These are phyloP conservation scores for Fopius arisanus DNA, from an alignment of 1,140 invertebrate species.

Conservation along the genomic window DNA sequence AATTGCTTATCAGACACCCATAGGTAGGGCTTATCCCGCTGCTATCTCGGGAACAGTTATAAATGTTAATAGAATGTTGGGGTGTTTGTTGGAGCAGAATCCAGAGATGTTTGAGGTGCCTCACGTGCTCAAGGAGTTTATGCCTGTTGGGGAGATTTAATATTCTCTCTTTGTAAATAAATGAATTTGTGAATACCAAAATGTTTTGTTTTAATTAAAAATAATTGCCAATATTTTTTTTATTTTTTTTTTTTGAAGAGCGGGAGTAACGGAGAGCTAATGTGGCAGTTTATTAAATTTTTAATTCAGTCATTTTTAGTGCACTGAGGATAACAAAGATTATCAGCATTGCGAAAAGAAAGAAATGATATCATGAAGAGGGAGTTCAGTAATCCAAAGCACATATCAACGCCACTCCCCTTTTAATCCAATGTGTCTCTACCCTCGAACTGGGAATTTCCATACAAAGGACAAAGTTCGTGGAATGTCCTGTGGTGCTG, in stretches of 20 bases:
- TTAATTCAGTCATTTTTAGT: too few species aligned
- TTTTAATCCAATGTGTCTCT: conserved; percentile 78
- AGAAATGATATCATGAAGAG: neutral
- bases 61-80: conserved; percentile 71
- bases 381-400: conserved; percentile 74
- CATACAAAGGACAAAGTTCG: conserved; percentile 80
- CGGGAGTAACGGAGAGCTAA: too few species aligned
- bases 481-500: conserved; percentile 82
- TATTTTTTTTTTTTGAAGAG: too few species aligned
- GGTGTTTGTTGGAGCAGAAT: conserved; percentile 72
- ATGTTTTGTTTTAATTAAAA: neutral
- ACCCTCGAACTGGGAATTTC: conserved; percentile 70
- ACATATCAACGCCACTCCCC: conserved; percentile 80
- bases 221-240: neutral
- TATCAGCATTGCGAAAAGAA: neutral
- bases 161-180: neutral
- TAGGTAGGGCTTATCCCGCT: conserved; percentile 65
- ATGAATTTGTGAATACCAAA: neutral
- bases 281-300: too few species aligned
- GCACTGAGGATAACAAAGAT: too few species aligned
- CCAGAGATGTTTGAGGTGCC: conserved; percentile 48
- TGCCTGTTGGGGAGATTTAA: neutral
- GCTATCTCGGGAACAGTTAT: conserved; percentile 71
- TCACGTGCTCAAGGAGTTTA: conserved; percentile 27
- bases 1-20: conserved; percentile 66